phyloP scores from a whole-genome alignment of 2,113 vertebrate genomes.

The Junco hyemalis region DNA sequence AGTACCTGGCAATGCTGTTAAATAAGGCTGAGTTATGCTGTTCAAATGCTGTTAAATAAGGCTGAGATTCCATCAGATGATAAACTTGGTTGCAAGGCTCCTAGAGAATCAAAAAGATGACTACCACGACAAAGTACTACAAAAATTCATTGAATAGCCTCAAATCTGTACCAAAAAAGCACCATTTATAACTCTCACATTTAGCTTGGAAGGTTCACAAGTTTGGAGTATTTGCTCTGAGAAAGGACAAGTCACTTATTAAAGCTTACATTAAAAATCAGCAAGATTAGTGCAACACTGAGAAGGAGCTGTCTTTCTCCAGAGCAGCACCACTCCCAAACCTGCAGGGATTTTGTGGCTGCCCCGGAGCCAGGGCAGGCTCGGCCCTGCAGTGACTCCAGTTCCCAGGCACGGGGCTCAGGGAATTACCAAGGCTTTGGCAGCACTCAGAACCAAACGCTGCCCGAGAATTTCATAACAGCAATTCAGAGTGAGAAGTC shows the following conservation, averaged over 20 bases:
- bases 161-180: neutral
- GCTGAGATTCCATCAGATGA: neutral
- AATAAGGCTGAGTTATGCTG: neutral
- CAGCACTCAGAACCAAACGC: neutral
- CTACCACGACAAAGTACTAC: neutral
- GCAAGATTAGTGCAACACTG: neutral
- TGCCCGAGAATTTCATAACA: neutral
- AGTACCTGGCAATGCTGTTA: neutral
- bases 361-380: accelerated
- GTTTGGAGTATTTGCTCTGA: neutral
- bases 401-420: neutral
- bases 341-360: neutral
- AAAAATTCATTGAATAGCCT: neutral
- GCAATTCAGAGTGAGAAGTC: neutral
- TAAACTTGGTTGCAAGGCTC: neutral
- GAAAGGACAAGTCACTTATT: neutral
- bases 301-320: neutral
- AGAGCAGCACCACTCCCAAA: neutral
- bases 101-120: neutral
- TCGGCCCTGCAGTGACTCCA: neutral
- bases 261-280: neutral
- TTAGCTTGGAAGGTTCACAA: neutral
- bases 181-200: neutral
- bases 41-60: neutral
- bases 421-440: neutral